Base-by-base conservation (phyloP, 1,140 invertebrate species). In the Drosophila sulfurigaster region DNA sequence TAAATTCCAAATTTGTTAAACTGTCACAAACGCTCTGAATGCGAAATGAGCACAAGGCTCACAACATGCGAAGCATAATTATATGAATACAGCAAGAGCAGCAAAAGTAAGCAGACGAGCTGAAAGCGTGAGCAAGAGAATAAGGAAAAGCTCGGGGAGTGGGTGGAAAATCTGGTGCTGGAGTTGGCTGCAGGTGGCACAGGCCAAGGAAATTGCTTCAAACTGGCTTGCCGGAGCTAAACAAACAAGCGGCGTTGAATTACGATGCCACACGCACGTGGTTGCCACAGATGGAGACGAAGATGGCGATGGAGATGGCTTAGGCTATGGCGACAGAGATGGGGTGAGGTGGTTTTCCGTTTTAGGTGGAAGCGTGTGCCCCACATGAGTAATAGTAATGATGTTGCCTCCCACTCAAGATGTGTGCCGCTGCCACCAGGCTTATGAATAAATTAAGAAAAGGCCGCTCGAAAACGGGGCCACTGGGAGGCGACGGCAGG, bases 391-490 rank as follows among this genome's bases (percentile, higher is more conserved):
- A 83, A 87, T 88, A 88, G 83, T 83, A 89, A 88, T 88, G 83
- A 83, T 89, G 83, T 89, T 88, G 83, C 77, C 38, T 45, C 32
- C 80, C 80, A 83, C 85, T 87, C 77, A 83, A 87, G 80, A 67
- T 73, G 35, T 66, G 62, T 71, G 54, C 49, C 64, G 64, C 41
- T 79, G 66, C 77, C 83, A 83, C 67, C 77, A 78, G 85, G 83
- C 83, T 88, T 88, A 88, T 88, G 83, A 88, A 88, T 88, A 88
- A 89, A 88, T 88, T 88, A 88, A 88, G 80, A 89, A 71, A 72
- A 71, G 49, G 63, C 63, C 35, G 13, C 58, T 32, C 43, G 56
- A 41, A 82, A 82, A 80, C 57, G 69, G 69, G 80, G 73, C 65
- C 77, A 71, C 15, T 46, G 32, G 15, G 15, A 38, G 38, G 15